phyloP scores from a whole-genome alignment of 2,113 vertebrate genomes.

The Dendropsophus ebraccatus region DNA sequence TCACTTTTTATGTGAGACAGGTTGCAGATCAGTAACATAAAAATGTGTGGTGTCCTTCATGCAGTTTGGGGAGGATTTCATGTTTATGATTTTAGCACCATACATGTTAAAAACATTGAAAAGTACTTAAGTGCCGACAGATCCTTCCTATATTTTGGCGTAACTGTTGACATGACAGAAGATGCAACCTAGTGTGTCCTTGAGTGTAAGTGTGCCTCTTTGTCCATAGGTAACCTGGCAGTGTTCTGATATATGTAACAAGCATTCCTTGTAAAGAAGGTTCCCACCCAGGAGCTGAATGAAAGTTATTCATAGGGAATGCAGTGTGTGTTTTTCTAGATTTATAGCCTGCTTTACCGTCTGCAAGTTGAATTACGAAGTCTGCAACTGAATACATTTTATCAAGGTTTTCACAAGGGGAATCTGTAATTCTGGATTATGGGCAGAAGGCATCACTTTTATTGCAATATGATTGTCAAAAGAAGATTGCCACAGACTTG shows the following conservation, averaged over 20 bases:
- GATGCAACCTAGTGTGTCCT: not conserved
- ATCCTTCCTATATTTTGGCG: too few relatives aligned
- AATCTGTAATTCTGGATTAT: constrained; percentile 12
- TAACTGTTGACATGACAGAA: not conserved
- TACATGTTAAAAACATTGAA: too few relatives aligned
- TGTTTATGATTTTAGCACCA: too few relatives aligned
- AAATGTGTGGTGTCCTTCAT: too few relatives aligned
- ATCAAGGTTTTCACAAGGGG: not conserved
- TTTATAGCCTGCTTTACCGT: not conserved
- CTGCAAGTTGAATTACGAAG: not conserved
- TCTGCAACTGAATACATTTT: not conserved
- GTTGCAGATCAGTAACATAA: too few relatives aligned
- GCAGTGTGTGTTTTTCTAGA: not conserved
- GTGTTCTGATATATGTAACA: constrained; percentile 3
- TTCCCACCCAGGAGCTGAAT: not conserved
- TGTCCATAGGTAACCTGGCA: not conserved
- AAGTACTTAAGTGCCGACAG: too few relatives aligned
- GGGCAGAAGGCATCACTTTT: not conserved
- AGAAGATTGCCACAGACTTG: not conserved
- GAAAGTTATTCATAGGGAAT: constrained; percentile 15
- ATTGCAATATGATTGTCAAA: not conserved
- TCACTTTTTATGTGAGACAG: too few relatives aligned
- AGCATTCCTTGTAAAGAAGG: not conserved
- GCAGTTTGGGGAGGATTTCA: too few relatives aligned
- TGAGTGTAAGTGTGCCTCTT: not conserved